Evolutionary conservation across 1,140 invertebrate species (phyloP), one percentile per base, ranked within the genome.

Genomic region (Atta texana): DNA sequence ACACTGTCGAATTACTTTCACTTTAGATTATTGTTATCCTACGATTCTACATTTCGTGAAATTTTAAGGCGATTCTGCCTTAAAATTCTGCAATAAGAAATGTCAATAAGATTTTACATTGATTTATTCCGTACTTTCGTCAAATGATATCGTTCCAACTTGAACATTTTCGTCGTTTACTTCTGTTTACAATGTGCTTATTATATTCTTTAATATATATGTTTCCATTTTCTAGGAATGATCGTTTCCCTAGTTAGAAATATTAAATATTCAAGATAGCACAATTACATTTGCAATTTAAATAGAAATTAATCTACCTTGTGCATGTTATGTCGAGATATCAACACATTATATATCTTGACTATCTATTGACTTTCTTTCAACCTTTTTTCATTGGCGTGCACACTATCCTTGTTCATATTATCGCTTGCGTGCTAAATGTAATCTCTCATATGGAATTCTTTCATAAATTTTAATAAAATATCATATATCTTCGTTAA

Each of bases 211-310:
- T 80, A 66, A 80, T 63, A 51, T 14, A 14, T 0, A 14, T 80
- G 5, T 66, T 63, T 44, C 16, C 64, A 55, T 81, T 57, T 68
- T 78, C 14, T 28, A 81, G 24, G 8, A 39, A 51, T 14, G 51
- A 59, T 39, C 18, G 1, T 8, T 57, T 39, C 18, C 51, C 34
- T 16, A 39, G 49, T 57, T 44, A 81, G n/a, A 49, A 57, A 59
- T 59, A 55, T 61, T 71, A 81, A 81, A 71, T 81, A 81, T 71
- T 71, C 51, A 59, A 81, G 49, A 57, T 44, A 81, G 14, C 55
- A 34, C 14, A 44, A 81, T 81, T 71, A 71, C 53, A 81, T 81
- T 81, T 71, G 51, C 78, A 81, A 71, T 71, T 81, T 81, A 81
- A 81, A 81, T 44, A 81, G 16, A 57, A 57, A 64, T 81, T 69